phyloP scores from a whole-genome alignment of 2,888 invertebrate species.

The Adineta ricciae region DNA sequence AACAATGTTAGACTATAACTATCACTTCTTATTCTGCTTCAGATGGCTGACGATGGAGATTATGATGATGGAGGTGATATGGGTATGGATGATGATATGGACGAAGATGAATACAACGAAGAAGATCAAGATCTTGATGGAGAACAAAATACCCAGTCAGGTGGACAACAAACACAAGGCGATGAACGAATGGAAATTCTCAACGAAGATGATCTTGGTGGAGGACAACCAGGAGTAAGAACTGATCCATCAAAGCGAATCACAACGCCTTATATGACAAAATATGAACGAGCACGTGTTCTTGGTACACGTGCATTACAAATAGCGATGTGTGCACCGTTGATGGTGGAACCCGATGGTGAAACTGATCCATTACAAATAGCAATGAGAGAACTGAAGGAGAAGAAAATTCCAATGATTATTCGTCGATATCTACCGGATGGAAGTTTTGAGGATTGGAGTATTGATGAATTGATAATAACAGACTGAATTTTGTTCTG shows the following conservation, averaged over 20 bases:
- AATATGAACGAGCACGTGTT: slow-evolving; percentile 82
- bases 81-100: slow-evolving; percentile 21
- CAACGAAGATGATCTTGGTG: slow-evolving; percentile 63
- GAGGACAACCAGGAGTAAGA: neutral
- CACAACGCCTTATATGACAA: slow-evolving; percentile 96
- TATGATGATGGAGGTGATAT: slow-evolving; percentile 44
- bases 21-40: neutral
- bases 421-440: slow-evolving; percentile 91
- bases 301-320: slow-evolving; percentile 89
- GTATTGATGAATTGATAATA: slow-evolving; percentile 90
- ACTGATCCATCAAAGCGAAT: slow-evolving; percentile 63
- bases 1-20: neutral
- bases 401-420: slow-evolving; percentile 70
- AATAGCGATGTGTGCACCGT: no score
- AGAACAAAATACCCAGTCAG: slow-evolving; percentile 24
- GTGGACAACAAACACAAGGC: no score
- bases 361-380: slow-evolving; percentile 93
- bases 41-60: slow-evolving; percentile 32
- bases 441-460: slow-evolving; percentile 88
- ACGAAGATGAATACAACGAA: slow-evolving; percentile 27
- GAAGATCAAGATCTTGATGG: slow-evolving; percentile 23
- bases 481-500: slow-evolving; percentile 14
- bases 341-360: no score
- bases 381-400: slow-evolving; percentile 86
- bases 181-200: no score